Percentiles rank a stretch among this genome's conserved stretches.
Conservation (phyloP, 2,888 invertebrate species). For the Penaeus monodon region DNA sequence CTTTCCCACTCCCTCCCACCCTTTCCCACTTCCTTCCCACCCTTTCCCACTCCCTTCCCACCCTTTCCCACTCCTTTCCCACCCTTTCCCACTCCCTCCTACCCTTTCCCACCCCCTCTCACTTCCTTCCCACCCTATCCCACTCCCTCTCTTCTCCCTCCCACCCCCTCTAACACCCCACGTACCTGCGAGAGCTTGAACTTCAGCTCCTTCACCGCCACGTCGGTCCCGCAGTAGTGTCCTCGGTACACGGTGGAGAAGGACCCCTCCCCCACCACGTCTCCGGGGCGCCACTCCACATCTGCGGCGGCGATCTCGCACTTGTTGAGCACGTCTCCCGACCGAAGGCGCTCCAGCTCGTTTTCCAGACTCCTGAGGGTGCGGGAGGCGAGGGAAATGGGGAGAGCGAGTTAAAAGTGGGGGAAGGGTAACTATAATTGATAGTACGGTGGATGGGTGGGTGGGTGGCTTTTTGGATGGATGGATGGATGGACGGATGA, state of each 20-base stretch:
- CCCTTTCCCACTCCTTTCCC: too few relatives aligned
- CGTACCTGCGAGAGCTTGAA: constrained; percentile 62
- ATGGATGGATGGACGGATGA: too few relatives aligned
- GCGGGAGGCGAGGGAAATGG: neutral
- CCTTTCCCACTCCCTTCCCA: too few relatives aligned
- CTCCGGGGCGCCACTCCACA: constrained; percentile 63
- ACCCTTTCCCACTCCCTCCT: too few relatives aligned
- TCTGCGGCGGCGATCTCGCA: constrained; percentile 56
- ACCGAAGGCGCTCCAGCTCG: constrained; percentile 59
- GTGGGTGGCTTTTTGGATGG: rapidly evolving
- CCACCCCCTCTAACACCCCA: neutral
- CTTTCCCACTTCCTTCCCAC: too few relatives aligned
- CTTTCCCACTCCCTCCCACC: too few relatives aligned
- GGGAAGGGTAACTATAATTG: too few relatives aligned
- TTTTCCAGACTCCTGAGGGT: constrained; percentile 58
- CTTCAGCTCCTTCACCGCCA: constrained; percentile 64
- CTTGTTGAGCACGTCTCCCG: constrained; percentile 54
- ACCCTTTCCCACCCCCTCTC: too few relatives aligned
- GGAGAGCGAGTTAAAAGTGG: neutral
- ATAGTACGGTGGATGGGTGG: too few relatives aligned
- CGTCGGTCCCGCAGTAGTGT: constrained; percentile 59
- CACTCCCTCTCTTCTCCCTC: too few relatives aligned
- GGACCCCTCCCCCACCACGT: constrained; percentile 64
- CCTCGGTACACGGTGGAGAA: constrained; percentile 65
- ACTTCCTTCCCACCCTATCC: too few relatives aligned